Conservation (phyloP, 2,888 invertebrate species). For the Notodonta dromedarius region DNA sequence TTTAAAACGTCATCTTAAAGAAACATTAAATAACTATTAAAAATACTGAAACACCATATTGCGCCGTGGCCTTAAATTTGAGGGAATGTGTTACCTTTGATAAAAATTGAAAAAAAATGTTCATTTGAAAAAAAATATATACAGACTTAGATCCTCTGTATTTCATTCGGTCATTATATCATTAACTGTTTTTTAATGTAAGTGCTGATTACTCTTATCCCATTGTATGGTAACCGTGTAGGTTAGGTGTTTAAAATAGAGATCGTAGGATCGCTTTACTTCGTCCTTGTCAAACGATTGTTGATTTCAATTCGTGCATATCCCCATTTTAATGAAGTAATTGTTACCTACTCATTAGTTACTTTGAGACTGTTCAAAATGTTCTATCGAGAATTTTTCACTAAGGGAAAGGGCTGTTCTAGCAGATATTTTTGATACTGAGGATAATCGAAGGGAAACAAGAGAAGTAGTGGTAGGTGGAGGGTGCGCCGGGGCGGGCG, state of each 20-base stretch:
- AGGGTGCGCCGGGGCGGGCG: constrained; percentile 21
- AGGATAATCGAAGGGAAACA: constrained; percentile 81
- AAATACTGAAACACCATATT: constrained; percentile 83
- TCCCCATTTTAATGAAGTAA: constrained; percentile 74
- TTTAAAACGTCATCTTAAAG: constrained; percentile 63
- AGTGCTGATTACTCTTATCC: constrained; percentile 63
- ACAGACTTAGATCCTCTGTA: constrained; percentile 61
- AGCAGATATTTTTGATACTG: constrained; percentile 84
- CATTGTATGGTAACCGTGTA: constrained; percentile 63
- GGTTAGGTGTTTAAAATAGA: constrained; percentile 67
- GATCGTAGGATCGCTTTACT: constrained; percentile 73
- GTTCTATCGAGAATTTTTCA: constrained; percentile 79
- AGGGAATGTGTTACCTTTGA: constrained; percentile 79
- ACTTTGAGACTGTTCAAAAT: constrained; percentile 83
- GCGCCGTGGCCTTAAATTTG: constrained; percentile 83
- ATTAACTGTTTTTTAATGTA: constrained; percentile 57
- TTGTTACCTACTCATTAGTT: constrained; percentile 83
- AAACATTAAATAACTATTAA: constrained; percentile 68
- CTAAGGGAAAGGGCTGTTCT: constrained; percentile 83
- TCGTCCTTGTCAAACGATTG: constrained; percentile 67
- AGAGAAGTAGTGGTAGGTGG: constrained; percentile 55
- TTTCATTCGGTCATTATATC: constrained; percentile 59
- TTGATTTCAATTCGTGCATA: constrained; percentile 80
- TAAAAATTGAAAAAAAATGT: constrained; percentile 50
- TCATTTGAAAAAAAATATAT: constrained; percentile 58